phyloP scores from a whole-genome alignment of 2,797 vertebrate genomes.

The Tapirus indicus region DNA sequence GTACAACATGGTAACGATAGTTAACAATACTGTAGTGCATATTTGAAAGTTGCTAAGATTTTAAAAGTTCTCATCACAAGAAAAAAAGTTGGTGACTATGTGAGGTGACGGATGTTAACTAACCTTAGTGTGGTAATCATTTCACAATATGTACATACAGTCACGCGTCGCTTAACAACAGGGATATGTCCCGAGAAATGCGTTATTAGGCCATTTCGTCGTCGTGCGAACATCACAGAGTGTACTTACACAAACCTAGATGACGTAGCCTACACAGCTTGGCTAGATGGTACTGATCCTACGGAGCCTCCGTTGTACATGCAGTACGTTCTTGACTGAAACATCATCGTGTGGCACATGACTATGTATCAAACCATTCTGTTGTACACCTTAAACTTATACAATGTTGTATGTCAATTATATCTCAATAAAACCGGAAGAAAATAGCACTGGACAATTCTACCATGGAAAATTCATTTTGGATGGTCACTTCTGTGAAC shows the following conservation, averaged over 20 bases:
- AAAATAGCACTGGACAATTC: not conserved
- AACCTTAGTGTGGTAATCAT: not conserved
- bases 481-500: not conserved
- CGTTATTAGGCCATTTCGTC: too few species aligned
- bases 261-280: too few species aligned
- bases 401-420: not conserved
- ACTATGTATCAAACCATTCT: too few species aligned
- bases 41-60: not conserved
- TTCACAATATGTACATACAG: not conserved
- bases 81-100: not conserved
- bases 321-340: too few species aligned
- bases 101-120: not conserved
- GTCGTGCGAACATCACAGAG: too few species aligned
- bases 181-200: too few species aligned
- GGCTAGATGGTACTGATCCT: too few species aligned
- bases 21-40: not conserved
- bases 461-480: not conserved
- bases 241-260: too few species aligned
- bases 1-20: not conserved
- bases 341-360: too few species aligned
- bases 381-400: too few species aligned
- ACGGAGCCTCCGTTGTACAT: too few species aligned
- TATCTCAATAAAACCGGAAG: not conserved
- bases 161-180: too few species aligned
- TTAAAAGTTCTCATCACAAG: not conserved